Evolutionary conservation across 2,888 invertebrate genomes (phyloP).

Genomic region (Megastigmus dorsalis): DNA sequence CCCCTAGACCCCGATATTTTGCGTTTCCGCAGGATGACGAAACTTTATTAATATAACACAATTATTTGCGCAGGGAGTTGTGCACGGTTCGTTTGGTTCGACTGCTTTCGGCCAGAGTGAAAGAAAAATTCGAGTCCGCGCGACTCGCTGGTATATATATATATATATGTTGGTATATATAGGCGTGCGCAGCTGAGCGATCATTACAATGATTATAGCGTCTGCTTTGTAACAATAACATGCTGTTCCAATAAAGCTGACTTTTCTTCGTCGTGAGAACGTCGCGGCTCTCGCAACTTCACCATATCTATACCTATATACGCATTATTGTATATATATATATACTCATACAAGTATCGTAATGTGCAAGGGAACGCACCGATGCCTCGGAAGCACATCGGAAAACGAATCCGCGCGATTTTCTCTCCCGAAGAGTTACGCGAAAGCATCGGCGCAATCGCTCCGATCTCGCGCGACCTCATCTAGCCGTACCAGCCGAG

Average conservation of each 20-base stretch:
- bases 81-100: conserved; percentile 61
- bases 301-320: neutral
- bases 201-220: conserved; percentile 43
- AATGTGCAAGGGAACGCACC: too few species aligned
- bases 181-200: neutral
- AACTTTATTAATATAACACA: conserved; percentile 59
- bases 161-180: too few species aligned
- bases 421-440: conserved; percentile 15
- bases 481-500: neutral
- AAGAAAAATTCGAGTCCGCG: neutral
- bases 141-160: too few species aligned
- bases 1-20: conserved; percentile 58
- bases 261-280: conserved; percentile 51
- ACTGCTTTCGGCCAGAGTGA: neutral
- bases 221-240: conserved; percentile 41
- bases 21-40: conserved; percentile 64
- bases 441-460: neutral
- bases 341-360: too few species aligned
- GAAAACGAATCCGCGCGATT: neutral
- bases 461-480: neutral
- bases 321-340: too few species aligned
- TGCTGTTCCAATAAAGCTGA: conserved; percentile 16
- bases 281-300: conserved; percentile 33
- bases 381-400: too few species aligned
- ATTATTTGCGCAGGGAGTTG: conserved; percentile 58